Conservation (phyloP, 1,140 invertebrate species). For the Leguminivora glycinivorella region DNA sequence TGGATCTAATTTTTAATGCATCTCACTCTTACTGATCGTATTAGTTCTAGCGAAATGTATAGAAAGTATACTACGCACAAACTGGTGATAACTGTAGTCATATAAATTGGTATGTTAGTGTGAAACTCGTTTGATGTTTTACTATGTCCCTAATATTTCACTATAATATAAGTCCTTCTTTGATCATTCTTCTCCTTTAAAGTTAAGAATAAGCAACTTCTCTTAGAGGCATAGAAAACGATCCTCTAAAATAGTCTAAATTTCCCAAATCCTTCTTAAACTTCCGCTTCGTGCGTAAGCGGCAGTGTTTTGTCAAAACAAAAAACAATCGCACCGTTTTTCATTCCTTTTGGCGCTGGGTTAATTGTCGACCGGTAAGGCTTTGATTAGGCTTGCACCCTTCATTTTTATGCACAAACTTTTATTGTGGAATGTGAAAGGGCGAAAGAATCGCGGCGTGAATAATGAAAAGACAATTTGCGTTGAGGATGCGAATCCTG, state of each 20-base stretch:
- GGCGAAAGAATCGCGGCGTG: constrained; percentile 58
- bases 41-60: too few relatives aligned
- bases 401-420: constrained; percentile 41
- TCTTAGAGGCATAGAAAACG: neutral
- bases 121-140: too few relatives aligned
- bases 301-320: constrained; percentile 24
- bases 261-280: constrained; percentile 9
- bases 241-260: constrained; percentile 1
- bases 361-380: constrained; percentile 6
- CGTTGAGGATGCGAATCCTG: constrained; percentile 55
- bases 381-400: constrained; percentile 27
- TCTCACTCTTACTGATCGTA: too few relatives aligned
- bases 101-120: too few relatives aligned
- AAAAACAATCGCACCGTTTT: constrained; percentile 4
- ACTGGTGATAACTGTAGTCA: too few relatives aligned
- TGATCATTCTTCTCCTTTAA: too few relatives aligned
- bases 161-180: too few relatives aligned
- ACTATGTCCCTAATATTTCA: too few relatives aligned
- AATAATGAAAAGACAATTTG: constrained; percentile 68
- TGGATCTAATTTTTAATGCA: too few relatives aligned
- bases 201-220: neutral
- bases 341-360: constrained; percentile 12
- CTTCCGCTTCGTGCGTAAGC: neutral
- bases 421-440: constrained; percentile 54
- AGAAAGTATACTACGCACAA: too few relatives aligned